These are phyloP conservation scores for Xylocampa areola DNA, from an alignment of 2,888 invertebrate genomes.

Conservation along the genomic window DNA sequence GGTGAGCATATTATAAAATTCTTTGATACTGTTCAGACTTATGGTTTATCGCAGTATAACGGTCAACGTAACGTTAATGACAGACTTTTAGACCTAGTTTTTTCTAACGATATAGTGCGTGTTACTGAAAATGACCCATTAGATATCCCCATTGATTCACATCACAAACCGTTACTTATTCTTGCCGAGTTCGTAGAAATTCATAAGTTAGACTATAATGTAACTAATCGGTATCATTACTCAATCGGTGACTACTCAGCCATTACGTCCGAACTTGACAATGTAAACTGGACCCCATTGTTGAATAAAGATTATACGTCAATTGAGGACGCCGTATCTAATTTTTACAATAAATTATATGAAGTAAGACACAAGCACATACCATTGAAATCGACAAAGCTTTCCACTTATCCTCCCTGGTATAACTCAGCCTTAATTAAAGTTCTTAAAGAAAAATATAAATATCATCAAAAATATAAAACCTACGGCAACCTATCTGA, in stretches of 20 bases:
- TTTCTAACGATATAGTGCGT: conserved; percentile 15
- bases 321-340: conserved; percentile 6
- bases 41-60: conserved; percentile 13
- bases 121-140: conserved; percentile 1
- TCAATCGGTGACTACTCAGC: conserved; percentile 5
- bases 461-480: conserved; percentile 18
- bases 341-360: conserved; percentile 19
- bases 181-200: neutral
- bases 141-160: neutral
- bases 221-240: neutral
- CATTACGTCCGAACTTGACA: conserved; percentile 5
- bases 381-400: conserved; percentile 1
- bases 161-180: conserved; percentile 4
- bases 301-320: neutral
- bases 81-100: conserved; percentile 15
- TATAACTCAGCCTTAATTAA: conserved; percentile 44
- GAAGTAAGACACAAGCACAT: conserved; percentile 14
- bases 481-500: conserved; percentile 19
- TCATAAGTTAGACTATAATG: conserved; percentile 6
- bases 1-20: conserved; percentile 1
- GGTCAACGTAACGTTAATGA: conserved; percentile 2
- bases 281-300: conserved; percentile 7
- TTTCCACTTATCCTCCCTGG: conserved; percentile 35
- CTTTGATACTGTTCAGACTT: conserved; percentile 4
- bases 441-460: conserved; percentile 39